Conservation (phyloP, 2,113 vertebrate genomes). For the Naja naja region DNA sequence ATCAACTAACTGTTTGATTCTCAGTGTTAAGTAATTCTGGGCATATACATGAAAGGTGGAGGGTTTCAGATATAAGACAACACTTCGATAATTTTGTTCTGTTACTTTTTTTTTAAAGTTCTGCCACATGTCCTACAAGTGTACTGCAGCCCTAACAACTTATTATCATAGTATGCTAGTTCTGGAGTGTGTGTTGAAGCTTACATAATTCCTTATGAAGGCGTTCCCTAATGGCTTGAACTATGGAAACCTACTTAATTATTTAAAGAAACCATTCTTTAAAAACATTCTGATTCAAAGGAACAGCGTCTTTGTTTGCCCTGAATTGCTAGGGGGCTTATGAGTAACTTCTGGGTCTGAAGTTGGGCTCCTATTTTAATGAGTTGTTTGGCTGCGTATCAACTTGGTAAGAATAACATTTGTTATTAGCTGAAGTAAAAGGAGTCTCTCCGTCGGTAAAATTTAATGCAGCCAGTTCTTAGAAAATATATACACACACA, state of each 20-base stretch:
- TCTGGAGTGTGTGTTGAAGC: not conserved
- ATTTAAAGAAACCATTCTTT: not conserved
- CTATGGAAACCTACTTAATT: not conserved
- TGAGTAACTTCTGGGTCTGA: not conserved
- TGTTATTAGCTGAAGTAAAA: conserved; percentile 1
- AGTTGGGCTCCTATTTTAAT: not conserved
- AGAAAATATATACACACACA: not conserved
- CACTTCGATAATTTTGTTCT: not conserved
- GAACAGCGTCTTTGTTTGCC: not conserved
- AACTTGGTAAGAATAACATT: not conserved
- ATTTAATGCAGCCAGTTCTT: not conserved
- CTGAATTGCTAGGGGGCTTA: not conserved
- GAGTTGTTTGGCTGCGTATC: not conserved
- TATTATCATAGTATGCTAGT: not conserved
- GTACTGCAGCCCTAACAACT: not conserved
- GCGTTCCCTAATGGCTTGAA: not conserved
- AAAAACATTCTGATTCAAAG: not conserved
- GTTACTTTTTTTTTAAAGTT: not conserved
- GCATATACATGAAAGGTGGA: not conserved
- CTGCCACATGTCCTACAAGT: conserved; percentile 11
- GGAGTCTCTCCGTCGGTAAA: not conserved
- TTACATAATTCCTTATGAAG: not conserved
- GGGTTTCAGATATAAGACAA: conserved; percentile 8
- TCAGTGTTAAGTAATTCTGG: conserved; percentile 40
- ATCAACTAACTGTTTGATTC: conserved; percentile 50